Evolutionary conservation across 2,113 vertebrate genomes (phyloP), one percentile per base, ranked within the genome.

Genomic region (Vicugna pacos): DNA sequence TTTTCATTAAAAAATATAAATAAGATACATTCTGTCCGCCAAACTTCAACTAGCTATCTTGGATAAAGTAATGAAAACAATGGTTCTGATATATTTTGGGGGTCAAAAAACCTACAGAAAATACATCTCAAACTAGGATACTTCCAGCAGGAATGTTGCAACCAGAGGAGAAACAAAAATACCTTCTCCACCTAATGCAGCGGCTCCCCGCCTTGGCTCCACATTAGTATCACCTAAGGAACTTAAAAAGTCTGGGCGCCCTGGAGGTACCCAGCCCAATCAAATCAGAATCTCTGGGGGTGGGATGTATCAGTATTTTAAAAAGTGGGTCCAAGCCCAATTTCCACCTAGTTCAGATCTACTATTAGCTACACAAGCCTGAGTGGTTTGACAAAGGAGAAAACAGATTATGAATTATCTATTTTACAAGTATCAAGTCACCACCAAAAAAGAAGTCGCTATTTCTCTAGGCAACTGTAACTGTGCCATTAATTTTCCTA

Each of bases 401-500:
- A 94, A 77, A 88, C 38, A 91, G 32, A 93, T 48, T n/a, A 60
- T 32, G n/a, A 97, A 76, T 89, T 50, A 75, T 62, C 85, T 94
- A 22, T 62, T 85, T 79, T 79, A 48, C 5, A 54, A 81, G 56
- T 70, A 79, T 28, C 52, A 93, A 52, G 35, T 86, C 88, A 83
- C 82, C 30, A 42, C 28, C 64, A 90, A 30, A 22, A 76, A 93
- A 97, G 42, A 88, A 82, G 4, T 70, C 64, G 14, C 64, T 83
- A 10, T 88, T 79, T 85, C 60, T 38, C 54, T 87, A 73, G 84
- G 64, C 52, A 65, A 86, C 3, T 95, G 48, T 32, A 77, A 72
- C 70, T 65, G 48, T 52, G 58, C 42, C 80, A 62, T 84, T 95
- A 70, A 97, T 84, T 90, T 95, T 96, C 60, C 90, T 93, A 6